Base-by-base conservation (phyloP, 2,888 invertebrate species). In the Orchesella flavescens region DNA sequence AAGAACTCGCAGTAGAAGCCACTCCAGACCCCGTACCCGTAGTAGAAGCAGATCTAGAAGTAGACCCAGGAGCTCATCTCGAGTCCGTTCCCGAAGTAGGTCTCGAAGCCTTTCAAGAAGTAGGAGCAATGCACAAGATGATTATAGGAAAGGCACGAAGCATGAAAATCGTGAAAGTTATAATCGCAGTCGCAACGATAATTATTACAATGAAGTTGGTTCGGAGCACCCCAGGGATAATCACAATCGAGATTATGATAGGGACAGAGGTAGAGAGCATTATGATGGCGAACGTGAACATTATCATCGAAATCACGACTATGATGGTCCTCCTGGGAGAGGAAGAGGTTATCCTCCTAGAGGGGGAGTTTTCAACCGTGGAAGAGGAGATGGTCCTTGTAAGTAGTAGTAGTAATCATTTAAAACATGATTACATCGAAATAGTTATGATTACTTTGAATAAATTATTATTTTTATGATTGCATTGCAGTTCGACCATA, bases 11-110 rank as follows among this genome's bases (percentile, higher is more conserved):
- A 34, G 34, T n/a, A 23, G 66, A 17, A 61, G 61, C 19, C 19
- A 44, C 15, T 76, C 76, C 24, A 34, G 74, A 61, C 24, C 63
- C 1, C 43, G 69, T 44, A 21, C 23, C 21, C 34, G 73, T 0
- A 61, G 71, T 61, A 55, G 21, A 15, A n/a, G 53, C 12, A 73
- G 80, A 71, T 19, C 23, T n/a, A 66, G 82, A 24, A 83, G 79
- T 68, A 43, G 46, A 7, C 17, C 46, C 34, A 49, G 43, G 17
- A 68, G 68, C 34, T 21, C 46, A 46, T 68, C 4, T 24, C n/a
- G n/a, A 65, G 65, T 44, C 15, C 12, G 53, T 7, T 24, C 53
- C 4, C 46, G 69, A 23, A 23, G 44, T 43, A 13, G 61, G 10
- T 24, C 24, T 59, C 13, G 44, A 12, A 34, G 34, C 34, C 3